Percentiles rank a stretch among this genome's conserved stretches.
Conservation (phyloP, 37 sponge, comb jelly and placozoan species). For the Oopsacas minuta region DNA sequence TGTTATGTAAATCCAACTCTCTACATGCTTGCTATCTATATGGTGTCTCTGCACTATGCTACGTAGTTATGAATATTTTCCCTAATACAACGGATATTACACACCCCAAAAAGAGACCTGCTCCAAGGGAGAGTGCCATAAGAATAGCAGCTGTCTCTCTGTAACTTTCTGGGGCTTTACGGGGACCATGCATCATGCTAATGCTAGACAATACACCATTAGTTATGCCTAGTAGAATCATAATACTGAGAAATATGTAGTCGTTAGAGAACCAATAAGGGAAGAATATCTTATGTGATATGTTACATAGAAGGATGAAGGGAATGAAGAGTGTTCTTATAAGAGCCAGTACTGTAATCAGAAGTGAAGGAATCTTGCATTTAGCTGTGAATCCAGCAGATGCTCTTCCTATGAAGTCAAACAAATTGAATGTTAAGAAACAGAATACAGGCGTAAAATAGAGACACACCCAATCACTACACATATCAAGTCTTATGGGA, state of each 20-base stretch:
- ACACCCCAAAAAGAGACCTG: neutral
- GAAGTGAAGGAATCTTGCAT: neutral
- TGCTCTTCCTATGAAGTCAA: neutral
- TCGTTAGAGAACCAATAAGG: neutral
- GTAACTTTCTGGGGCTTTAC: neutral
- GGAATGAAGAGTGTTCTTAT: neutral
- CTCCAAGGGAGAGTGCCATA: neutral
- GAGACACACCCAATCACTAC: slow-evolving; percentile 3
- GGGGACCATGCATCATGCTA: neutral
- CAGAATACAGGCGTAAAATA: slow-evolving; percentile 1
- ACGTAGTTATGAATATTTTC: neutral
- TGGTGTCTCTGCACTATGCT: too few species aligned
- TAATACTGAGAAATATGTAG: neutral
- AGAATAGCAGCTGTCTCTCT: neutral
- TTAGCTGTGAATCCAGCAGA: neutral
- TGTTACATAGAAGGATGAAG: neutral
- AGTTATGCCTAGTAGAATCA: neutral
- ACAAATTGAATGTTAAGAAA: neutral
- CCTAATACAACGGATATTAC: neutral
- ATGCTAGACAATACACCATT: neutral
- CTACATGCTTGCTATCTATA: too few species aligned
- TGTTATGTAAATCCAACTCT: neutral
- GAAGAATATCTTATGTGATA: neutral
- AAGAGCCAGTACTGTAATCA: neutral
- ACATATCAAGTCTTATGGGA: too few species aligned